Conservation (phyloP, 2,797 vertebrate genomes). For the Gila robusta region DNA sequence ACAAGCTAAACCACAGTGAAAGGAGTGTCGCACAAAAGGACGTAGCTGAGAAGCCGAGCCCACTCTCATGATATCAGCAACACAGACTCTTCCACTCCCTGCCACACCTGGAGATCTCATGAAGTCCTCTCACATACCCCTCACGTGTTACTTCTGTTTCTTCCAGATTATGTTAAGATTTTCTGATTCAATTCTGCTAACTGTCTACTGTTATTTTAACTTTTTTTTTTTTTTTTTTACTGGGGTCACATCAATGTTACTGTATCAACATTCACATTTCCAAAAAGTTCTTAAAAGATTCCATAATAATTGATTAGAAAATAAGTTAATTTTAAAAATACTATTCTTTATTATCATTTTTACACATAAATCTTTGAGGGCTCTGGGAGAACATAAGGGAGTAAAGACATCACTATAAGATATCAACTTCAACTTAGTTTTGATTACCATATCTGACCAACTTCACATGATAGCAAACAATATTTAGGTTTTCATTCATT, state of each 20-base stretch:
- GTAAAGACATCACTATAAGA: not conserved
- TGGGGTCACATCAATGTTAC: not conserved
- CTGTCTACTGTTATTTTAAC: not conserved
- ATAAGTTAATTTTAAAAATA: not conserved
- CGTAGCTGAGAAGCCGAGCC: slow-evolving; percentile 6
- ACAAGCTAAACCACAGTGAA: slow-evolving; percentile 39
- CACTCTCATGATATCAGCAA: slow-evolving; percentile 35
- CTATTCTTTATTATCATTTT: not conserved
- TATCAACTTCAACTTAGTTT: not conserved
- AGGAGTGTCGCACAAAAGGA: slow-evolving; percentile 46
- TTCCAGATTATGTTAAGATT: not conserved
- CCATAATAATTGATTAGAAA: not conserved
- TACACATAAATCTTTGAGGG: not conserved
- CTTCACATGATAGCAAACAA: not conserved
- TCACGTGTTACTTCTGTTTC: not conserved
- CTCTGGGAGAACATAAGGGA: too few relatives aligned
- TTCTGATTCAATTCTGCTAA: not conserved
- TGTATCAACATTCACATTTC: not conserved
- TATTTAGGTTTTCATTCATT: not conserved
- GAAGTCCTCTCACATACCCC: not conserved
- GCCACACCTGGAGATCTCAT: slow-evolving; percentile 17
- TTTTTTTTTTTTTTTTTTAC: too few relatives aligned
- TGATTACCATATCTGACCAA: not conserved
- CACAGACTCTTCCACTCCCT: slow-evolving; percentile 30
- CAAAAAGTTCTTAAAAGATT: not conserved